Base-by-base conservation (phyloP, 2,113 vertebrate genomes). In the Engraulis encrasicolus region DNA sequence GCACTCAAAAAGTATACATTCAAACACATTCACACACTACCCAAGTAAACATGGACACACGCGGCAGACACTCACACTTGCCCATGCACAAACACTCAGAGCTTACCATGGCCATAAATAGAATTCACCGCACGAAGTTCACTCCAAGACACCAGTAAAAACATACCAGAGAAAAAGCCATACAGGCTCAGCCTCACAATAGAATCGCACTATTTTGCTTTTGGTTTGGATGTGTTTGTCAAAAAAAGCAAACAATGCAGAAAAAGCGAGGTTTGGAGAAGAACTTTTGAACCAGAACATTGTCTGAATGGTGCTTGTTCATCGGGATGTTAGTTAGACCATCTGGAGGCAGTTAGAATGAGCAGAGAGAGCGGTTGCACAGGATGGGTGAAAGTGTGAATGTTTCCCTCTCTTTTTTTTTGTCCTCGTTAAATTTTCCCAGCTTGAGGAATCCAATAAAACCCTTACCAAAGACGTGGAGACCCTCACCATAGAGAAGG, bases 361-460 rank as follows among this genome's bases (percentile, higher is more conserved):
- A n/a, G n/a, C n/a, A n/a, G n/a, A n/a, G n/a, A n/a, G 11, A 12
- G 58, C 58, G 15, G 23, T 27, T 66, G 1, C 58, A 31, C 31
- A 12, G 58, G 58, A 27, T 31, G 23, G 23, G 23, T 66, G 23
- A n/a, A 66, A 66, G 58, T 66, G 58, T 66, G 23, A 66, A 31
- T 66, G n/a, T 12, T 81, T 36, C 82, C 36, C 14, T 40, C 0
- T 31, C 84, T 84, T 88, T 1, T 78, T 3, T 48, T 36, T 52
- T 27, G 23, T 11, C 58, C 31, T 66, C n/a, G 23, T 31, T 27
- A 66, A 66, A 27, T 15, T 66, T 14, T 27, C 54, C 27, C 93
- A 99, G 98, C 96, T 99, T 66, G 98, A 99, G 94, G 98, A 99
- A 91, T 95, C 95, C 31, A 97, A 97, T 88, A 97, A 90, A 91